Evolutionary conservation across 30 jellyfish, hydroid and myxozoan genomes (phyloP), one percentile per base, ranked within the genome.

Genomic region (Cassiopea xamachana): DNA sequence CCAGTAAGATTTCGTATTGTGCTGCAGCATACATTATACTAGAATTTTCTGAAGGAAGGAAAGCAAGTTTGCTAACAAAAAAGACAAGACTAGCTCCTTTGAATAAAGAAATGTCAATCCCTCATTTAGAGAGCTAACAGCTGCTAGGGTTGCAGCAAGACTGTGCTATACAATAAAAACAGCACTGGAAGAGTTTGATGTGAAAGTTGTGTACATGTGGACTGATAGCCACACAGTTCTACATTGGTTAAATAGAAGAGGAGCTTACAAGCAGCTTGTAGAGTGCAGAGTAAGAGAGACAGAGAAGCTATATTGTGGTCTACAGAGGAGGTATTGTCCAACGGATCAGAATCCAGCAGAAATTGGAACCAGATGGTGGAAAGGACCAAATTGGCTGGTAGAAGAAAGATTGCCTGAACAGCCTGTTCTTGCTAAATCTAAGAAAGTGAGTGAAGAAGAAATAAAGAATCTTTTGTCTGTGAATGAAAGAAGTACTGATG

Each of bases 311-410:
- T 43, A 27, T 7, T 70, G 67, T 75, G 89, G 44, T 13, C 80
- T 79, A 70, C 60, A 10, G 39, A 80, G 96, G 92, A 59, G 46
- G 81, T 73, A 69, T 70, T 80, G 88, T 77, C 96, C 96, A 45
- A 71, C 92, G 39, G 68, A 82, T 7, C 60, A 76, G 75, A 89
- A 80, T 74, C 96, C 96, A 16, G 88, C 92, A 3, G 96, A 89
- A 19, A 68, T 89, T 55, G 96, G 96, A 10, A 70, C 92, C 17
- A 80, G 96, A 60, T 92, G 96, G 83, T 87, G 89, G 94, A 62
- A 77, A 69, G 94, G 94, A 10, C 94, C 89, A 48, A 15, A 61
- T 12, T 80, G 78, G 89, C 58, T 80, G 3, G 45, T 55, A 15
- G 18, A 77, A 15, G 78, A 73, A 10, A 19, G 39, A 50, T 73